Base-by-base conservation (phyloP, 2,888 invertebrate species). In the Muscina levida region DNA sequence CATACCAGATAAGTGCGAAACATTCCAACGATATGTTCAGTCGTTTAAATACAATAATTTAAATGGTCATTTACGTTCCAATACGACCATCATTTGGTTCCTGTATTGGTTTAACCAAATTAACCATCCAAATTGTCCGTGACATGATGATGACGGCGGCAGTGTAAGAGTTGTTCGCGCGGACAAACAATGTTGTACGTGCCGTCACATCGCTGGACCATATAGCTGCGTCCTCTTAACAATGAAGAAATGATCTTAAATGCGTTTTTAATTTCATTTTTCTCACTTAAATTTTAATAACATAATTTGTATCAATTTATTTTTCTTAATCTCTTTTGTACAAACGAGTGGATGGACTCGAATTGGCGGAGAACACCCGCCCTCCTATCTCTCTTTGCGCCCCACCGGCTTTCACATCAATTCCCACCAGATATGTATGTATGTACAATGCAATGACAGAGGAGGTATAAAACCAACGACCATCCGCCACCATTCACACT, bases 191-290 rank as follows among this genome's bases (percentile, higher is more conserved):
- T 22, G 62, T 62, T 17, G 42, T 42, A 13, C 13, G 11, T 26
- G 26, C n/a, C 11, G 19, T 56, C 13, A 31, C 31, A 5, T 5
- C 26, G 56, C 26, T 13, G 56, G 5, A 31, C 3, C 31, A 31
- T 17, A n/a, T 6, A 22, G 22, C 24, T 53, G 8, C 10, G 39
- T 37, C 31, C 26, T n/a, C n/a, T 57, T n/a, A 37, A 17, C 59
- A 59, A 37, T 1, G 15, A 62, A 19, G 56, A 73, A 76, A 66
- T 80, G 79, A 68, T 67, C 74, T 77, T 77, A 81, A 81, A 81
- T 81, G 68, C 77, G 74, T 81, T 81, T 81, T 81, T 81, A 81
- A 81, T 81, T 81, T 77, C 81, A 81, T 81, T 77, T 81, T 81
- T 77, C 77, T 77, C 77, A 81, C 81, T 77, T 77, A 81, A 77